Conservation (phyloP, 2,888 invertebrate species). For the Hartigia nigra region DNA sequence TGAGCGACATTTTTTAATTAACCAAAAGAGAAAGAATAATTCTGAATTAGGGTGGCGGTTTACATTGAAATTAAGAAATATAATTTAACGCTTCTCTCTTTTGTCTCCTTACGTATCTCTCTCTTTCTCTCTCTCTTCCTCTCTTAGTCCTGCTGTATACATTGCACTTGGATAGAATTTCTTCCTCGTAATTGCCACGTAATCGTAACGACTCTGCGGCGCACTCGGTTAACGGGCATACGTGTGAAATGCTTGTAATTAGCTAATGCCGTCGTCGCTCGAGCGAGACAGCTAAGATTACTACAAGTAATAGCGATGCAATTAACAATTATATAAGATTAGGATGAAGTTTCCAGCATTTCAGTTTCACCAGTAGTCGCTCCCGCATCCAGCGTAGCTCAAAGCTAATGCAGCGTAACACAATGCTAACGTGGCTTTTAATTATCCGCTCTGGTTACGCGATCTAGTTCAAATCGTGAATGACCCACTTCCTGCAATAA, state of each 20-base stretch:
- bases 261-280: constrained; percentile 18
- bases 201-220: neutral
- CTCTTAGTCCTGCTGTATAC: neutral
- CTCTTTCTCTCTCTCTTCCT: neutral
- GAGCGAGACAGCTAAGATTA: constrained; percentile 17
- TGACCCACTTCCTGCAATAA: constrained; percentile 5
- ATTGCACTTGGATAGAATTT: neutral
- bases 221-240: neutral
- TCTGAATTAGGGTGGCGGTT: neutral
- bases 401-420: constrained; percentile 25
- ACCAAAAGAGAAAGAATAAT: neutral
- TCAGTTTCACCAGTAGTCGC: neutral
- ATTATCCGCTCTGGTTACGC: constrained; percentile 41
- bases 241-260: constrained; percentile 17
- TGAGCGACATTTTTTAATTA: neutral
- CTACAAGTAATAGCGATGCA: constrained; percentile 19
- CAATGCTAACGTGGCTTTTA: constrained; percentile 40
- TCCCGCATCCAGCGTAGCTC: neutral
- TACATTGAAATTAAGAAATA: neutral
- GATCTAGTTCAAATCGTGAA: constrained; percentile 4
- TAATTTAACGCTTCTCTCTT: neutral
- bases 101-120: neutral
- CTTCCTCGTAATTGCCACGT: neutral
- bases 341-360: constrained; percentile 20
- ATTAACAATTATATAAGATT: constrained; percentile 26